These are phyloP conservation scores for Eurois occulta DNA, from an alignment of 2,888 invertebrate species.

Conservation along the genomic window DNA sequence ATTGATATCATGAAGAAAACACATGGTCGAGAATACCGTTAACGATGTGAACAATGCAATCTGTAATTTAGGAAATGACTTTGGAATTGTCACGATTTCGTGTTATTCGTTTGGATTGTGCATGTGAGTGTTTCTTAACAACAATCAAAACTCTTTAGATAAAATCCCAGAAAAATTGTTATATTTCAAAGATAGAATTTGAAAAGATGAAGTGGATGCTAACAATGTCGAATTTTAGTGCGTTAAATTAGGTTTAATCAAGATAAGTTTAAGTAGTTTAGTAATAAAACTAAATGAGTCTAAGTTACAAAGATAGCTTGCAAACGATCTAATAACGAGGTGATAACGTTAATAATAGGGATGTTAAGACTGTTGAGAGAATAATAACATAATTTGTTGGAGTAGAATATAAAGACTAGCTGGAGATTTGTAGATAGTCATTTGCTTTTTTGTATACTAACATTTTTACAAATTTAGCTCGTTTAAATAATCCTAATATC, in stretches of 20 bases:
- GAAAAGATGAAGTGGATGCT: not conserved
- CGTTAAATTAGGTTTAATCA: not conserved
- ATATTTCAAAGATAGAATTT: too few species aligned
- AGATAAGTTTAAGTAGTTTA: constrained; percentile 30
- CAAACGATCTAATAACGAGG: constrained; percentile 41
- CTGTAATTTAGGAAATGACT: constrained; percentile 18
- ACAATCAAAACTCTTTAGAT: not conserved
- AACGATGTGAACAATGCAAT: not conserved
- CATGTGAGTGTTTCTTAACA: too few species aligned
- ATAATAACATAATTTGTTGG: constrained; percentile 14
- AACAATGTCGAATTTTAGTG: not conserved
- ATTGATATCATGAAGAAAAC: constrained; percentile 5
- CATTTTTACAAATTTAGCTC: not conserved
- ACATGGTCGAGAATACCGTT: not conserved
- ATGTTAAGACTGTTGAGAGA: not conserved
- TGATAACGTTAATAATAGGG: constrained; percentile 24
- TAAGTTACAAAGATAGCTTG: constrained; percentile 18
- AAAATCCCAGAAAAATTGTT: not conserved
- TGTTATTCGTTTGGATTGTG: not conserved
- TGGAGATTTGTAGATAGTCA: not conserved
- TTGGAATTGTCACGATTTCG: constrained; percentile 10
- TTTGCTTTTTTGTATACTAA: not conserved
- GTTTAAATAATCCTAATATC: not conserved
- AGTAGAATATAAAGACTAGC: not conserved
- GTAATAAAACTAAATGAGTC: constrained; percentile 30